phyloP scores from a whole-genome alignment of 1,140 invertebrate genomes.

The Melanaphis sacchari region DNA sequence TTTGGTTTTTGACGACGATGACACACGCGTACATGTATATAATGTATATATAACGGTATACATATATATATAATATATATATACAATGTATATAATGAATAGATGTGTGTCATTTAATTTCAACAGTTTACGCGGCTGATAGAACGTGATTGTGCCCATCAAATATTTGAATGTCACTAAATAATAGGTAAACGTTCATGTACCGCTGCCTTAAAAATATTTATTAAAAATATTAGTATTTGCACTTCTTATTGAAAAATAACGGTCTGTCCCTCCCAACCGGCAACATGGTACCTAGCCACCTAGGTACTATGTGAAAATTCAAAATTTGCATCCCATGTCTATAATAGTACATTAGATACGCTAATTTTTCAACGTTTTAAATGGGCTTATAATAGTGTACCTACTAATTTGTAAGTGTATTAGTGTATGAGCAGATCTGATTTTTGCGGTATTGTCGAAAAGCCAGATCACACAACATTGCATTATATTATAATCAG shows the following conservation, averaged over 20 bases:
- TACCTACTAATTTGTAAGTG: neutral
- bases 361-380: neutral
- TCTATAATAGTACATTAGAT: neutral
- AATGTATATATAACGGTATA: too few species aligned
- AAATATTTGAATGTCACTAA: neutral
- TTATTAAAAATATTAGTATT: neutral
- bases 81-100: too few species aligned
- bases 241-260: neutral
- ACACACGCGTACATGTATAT: too few species aligned
- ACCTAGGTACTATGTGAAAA: neutral
- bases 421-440: neutral
- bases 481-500: neutral
- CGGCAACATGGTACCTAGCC: too few species aligned
- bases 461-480: neutral
- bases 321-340: neutral
- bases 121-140: neutral
- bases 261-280: neutral
- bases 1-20: neutral
- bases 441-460: neutral
- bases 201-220: neutral
- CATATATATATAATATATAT: neutral
- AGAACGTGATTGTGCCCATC: neutral
- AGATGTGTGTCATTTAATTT: neutral
- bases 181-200: neutral
- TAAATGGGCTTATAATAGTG: neutral